Base-by-base conservation (phyloP, 1,140 invertebrate species). In the Saccostrea echinata region DNA sequence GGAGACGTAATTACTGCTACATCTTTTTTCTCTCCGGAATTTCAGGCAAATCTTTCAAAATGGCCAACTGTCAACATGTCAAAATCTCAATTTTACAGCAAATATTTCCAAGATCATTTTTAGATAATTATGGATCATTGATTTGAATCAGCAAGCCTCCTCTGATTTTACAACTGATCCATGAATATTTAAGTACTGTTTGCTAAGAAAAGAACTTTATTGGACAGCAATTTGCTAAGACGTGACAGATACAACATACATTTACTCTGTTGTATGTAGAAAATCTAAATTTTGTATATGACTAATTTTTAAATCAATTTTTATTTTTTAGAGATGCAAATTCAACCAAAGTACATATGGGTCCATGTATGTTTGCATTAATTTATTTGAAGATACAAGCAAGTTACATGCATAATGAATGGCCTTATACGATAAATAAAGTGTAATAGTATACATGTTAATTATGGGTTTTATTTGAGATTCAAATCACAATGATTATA, bases 161-260 rank as follows among this genome's bases (percentile, higher is more conserved):
- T 30, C 68, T 30, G 68, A 76, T 27, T 76, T 30, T 76, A 30
- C 30, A 27, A 33, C 68, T 76, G 68, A 30, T 33, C 68, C 68
- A 76, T 76, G 68, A 76, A 76, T 33, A 76, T 30, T 76, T 30
- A 76, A 33, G 27, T 30, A 71, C 55, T 57, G 13, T 57, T 43
- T 43, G 43, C 6, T 43, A 43, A 43, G 43, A 43, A 43, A 43
- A 43, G 21, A 64, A 24, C 21, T 64, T 64, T 64, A n/a, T 21
- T 64, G 57, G 21, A n/a, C 24, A 24, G 57, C 57, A n/a, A 18
- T 64, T 64, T 24, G 8, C 18, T n/a, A 21, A n/a, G 57, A n/a
- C 57, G 21, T 64, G 21, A 24, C 21, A 64, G 57, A 64, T 64
- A 21, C 21, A 64, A 64, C 21, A 24, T 24, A 64, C 57, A 64